phyloP scores from a whole-genome alignment of 2,113 vertebrate genomes.

The Rhinoderma darwinii region DNA sequence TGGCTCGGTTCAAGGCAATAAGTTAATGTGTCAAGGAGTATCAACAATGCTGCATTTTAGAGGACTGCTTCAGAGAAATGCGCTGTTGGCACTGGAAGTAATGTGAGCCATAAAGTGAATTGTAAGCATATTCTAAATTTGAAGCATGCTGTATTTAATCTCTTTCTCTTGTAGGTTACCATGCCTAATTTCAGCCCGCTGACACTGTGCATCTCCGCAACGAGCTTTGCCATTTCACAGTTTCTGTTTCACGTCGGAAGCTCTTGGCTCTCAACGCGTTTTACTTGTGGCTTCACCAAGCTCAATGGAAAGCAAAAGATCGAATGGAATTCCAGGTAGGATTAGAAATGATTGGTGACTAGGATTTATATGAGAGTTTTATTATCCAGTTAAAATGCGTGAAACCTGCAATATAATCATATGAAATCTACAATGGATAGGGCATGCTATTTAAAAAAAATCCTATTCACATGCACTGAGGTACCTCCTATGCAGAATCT shows the following conservation, averaged over 20 bases:
- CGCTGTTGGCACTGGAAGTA: background rate
- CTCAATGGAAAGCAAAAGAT: conserved; percentile 91
- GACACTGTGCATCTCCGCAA: conserved; percentile 74
- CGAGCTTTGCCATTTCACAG: conserved; percentile 90
- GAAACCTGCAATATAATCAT: too few species aligned
- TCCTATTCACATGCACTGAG: too few species aligned
- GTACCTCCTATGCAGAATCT: too few species aligned
- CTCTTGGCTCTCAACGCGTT: conserved; percentile 80
- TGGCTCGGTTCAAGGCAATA: conserved; percentile 11
- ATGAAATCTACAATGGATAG: too few species aligned
- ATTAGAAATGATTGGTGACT: background rate
- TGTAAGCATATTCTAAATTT: background rate
- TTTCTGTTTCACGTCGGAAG: conserved; percentile 89
- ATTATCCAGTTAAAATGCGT: too few species aligned
- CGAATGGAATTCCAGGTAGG: conserved; percentile 98
- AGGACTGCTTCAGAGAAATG: background rate
- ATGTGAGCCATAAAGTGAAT: background rate
- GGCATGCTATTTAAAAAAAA: too few species aligned
- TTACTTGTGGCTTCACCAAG: conserved; percentile 82
- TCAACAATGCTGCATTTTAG: conserved; percentile 21
- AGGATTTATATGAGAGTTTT: too few species aligned
- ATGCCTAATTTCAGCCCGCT: conserved; percentile 86
- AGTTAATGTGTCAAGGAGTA: conserved; percentile 40
- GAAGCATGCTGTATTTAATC: background rate
- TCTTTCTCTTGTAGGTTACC: conserved; percentile 64